phyloP scores from a whole-genome alignment of 1,140 invertebrate species.

The Reticulitermes speratus region DNA sequence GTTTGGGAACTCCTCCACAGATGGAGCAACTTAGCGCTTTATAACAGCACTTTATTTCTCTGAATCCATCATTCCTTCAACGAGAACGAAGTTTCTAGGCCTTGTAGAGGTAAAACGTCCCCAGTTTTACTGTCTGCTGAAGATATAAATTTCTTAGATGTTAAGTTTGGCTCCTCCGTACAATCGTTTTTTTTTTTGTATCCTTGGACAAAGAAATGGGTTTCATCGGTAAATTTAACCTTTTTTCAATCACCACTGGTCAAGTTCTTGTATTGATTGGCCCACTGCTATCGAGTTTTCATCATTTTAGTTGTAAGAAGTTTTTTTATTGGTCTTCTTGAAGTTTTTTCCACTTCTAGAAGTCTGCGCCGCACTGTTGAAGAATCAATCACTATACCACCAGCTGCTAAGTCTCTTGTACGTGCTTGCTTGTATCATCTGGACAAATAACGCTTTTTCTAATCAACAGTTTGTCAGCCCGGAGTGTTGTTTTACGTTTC shows the following conservation, averaged over 20 bases:
- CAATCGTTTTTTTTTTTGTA: constrained; percentile 23
- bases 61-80: constrained; percentile 21
- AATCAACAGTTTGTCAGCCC: constrained; percentile 20
- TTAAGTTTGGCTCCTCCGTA: neutral
- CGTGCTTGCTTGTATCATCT: neutral
- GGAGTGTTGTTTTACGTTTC: constrained; percentile 23
- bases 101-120: neutral
- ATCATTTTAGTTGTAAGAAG: constrained; percentile 20
- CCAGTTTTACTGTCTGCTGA: constrained; percentile 19
- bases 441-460: constrained; percentile 28
- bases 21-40: no score
- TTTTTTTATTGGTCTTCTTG: constrained; percentile 28
- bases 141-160: neutral
- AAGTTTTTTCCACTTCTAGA: neutral
- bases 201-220: constrained; percentile 25
- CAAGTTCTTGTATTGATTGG: neutral
- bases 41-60: neutral
- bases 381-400: neutral
- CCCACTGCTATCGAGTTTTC: neutral
- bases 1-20: neutral
- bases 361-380: constrained; percentile 4
- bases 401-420: neutral
- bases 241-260: neutral
- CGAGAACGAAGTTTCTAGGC: neutral
- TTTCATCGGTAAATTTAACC: constrained; percentile 30